A percentile compares a stretch with the other conserved stretches of the same genome.
phyloP scores from a whole-genome alignment of 2,888 invertebrate species.

The Catocala fraxini region DNA sequence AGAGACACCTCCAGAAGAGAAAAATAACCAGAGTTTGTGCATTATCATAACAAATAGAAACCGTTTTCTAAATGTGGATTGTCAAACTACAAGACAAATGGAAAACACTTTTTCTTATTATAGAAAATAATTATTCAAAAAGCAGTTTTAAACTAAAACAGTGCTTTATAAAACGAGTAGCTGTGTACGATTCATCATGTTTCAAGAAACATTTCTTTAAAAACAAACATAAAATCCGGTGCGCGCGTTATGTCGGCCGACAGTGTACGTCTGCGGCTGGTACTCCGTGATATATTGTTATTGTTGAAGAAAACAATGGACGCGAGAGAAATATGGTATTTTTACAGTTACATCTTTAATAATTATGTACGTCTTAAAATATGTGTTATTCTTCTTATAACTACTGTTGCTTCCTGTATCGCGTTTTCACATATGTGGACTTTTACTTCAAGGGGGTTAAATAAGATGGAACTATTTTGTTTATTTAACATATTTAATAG shows the following conservation, averaged over 20 bases:
- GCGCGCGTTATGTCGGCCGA: constrained; percentile 26
- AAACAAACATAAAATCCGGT: constrained; percentile 17
- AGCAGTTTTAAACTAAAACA: neutral
- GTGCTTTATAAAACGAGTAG: neutral
- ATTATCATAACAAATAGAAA: too few relatives aligned
- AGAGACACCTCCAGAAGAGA: too few relatives aligned
- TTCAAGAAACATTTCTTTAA: neutral
- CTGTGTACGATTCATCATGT: constrained; percentile 2
- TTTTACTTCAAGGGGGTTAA: too few relatives aligned
- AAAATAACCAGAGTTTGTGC: too few relatives aligned
- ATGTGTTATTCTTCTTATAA: neutral
- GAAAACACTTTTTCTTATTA: too few relatives aligned
- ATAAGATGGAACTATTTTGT: too few relatives aligned
- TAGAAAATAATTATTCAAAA: too few relatives aligned
- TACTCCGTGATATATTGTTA: constrained; percentile 50
- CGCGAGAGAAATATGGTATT: constrained; percentile 37
- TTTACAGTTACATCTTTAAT: constrained; percentile 24
- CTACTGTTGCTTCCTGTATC: neutral
- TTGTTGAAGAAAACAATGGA: constrained; percentile 46
- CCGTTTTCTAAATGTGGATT: too few relatives aligned
- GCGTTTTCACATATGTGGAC: too few relatives aligned
- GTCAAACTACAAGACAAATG: too few relatives aligned
- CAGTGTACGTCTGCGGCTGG: constrained; percentile 40
- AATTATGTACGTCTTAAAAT: constrained; percentile 24
- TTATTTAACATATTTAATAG: too few relatives aligned